A percentile compares a stretch with the other conserved stretches of the same genome.
Evolutionary conservation across 2,888 invertebrate genomes (phyloP).

Genomic region (Tuberolachnus salignus): DNA sequence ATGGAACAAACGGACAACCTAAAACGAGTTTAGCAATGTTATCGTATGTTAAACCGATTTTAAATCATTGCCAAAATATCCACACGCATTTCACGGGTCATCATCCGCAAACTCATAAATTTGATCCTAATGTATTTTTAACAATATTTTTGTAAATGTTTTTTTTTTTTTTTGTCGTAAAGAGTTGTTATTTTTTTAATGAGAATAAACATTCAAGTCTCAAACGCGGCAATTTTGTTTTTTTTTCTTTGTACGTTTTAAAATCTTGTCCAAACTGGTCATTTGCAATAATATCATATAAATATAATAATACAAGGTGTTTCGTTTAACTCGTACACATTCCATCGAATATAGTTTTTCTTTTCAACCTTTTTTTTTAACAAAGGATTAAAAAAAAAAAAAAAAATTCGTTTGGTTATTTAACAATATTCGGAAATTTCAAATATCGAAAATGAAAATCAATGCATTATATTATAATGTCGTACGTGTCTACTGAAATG

Average conservation of each 20-base stretch:
- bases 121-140: conserved; percentile 14
- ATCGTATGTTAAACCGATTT: conserved; percentile 12
- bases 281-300: conserved; percentile 33
- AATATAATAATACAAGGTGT: background rate
- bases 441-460: no score
- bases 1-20: background rate
- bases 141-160: conserved; percentile 21
- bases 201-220: conserved; percentile 11
- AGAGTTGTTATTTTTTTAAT: background rate
- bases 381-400: no score
- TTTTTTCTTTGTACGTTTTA: conserved; percentile 25
- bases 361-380: no score
- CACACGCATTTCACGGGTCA: conserved; percentile 4
- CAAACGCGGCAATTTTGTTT: background rate
- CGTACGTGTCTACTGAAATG: no score
- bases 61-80: conserved; percentile 28
- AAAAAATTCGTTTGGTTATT: no score
- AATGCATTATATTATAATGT: no score
- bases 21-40: conserved; percentile 14
- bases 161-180: background rate
- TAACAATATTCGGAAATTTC: no score
- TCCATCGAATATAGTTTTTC: no score
- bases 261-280: conserved; percentile 35
- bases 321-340: no score
- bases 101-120: conserved; percentile 22